These are phyloP conservation scores for Asbolus verrucosus DNA, from an alignment of 1,140 invertebrate species.

Conservation along the genomic window DNA sequence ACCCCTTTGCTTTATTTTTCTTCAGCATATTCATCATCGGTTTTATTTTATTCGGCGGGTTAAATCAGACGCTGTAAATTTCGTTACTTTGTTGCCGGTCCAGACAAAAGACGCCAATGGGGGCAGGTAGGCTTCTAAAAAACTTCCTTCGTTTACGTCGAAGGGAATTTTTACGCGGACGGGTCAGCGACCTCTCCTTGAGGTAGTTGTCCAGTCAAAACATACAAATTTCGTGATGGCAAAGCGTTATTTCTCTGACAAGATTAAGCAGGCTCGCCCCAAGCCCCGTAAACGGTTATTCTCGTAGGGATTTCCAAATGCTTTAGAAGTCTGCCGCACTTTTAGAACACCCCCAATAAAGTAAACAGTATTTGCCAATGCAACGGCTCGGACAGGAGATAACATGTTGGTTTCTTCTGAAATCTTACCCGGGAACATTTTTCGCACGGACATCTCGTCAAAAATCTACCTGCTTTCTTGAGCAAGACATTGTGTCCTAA, in stretches of 20 bases:
- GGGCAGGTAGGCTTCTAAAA: background rate
- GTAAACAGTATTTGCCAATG: slow-evolving; percentile 21
- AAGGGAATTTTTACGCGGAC: too few relatives aligned
- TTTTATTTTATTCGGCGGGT: slow-evolving; percentile 37
- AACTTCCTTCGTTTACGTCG: background rate
- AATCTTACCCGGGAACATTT: background rate
- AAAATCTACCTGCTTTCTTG: too few relatives aligned
- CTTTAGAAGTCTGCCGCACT: slow-evolving; percentile 18
- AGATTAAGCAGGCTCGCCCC: background rate
- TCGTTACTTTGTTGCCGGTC: slow-evolving; percentile 4
- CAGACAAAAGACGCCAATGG: slow-evolving; percentile 5
- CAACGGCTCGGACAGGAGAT: background rate
- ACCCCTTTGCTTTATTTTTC: slow-evolving; percentile 35
- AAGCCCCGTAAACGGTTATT: too few relatives aligned
- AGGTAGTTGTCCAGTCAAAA: too few relatives aligned
- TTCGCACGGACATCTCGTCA: slow-evolving; percentile 4
- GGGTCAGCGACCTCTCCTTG: too few relatives aligned
- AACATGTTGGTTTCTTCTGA: background rate
- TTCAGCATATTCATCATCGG: slow-evolving; percentile 27
- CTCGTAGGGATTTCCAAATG: slow-evolving; percentile 16
- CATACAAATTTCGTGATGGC: background rate
- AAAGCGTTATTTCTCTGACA: background rate
- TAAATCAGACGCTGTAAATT: slow-evolving; percentile 15
- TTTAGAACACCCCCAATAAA: slow-evolving; percentile 24
- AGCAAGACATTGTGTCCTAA: too few relatives aligned